Base-by-base conservation (phyloP, 2,797 vertebrate genomes). In the Uromys caudimaculatus region DNA sequence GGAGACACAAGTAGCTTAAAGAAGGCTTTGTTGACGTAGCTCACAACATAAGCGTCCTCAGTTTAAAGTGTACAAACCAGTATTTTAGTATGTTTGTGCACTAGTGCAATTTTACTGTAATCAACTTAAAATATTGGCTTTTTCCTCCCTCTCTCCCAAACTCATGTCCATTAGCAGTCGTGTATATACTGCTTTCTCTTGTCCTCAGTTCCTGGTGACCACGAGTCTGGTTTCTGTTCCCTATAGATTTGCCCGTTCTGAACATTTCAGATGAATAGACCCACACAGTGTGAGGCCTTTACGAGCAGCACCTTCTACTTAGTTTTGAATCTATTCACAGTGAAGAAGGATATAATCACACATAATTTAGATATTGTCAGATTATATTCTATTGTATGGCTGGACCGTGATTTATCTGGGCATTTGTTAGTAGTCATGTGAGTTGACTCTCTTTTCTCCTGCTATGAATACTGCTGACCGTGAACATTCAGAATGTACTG, bases 321-420 rank as follows among this genome's bases (percentile, higher is more conserved):
- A 82, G 52, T 62, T 93, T 93, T 91, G 62, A 47, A 12, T 58
- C 90, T 13, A 35, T 86, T 23, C 35, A 27, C 76, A 23, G 50
- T 79, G 62, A 85, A 35, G 67, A n/a, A 93, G 29, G 29, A 52
- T 9, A 24, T 27, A 32, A 64, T 9, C 67, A 17, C 16, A 73
- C 14, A 89, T 64, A 3, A 19, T 79, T 52, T 91, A 89, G 89
- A 85, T 78, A 85, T 81, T 69, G n/a, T 41, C 60, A 93, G 62
- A 12, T 88, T 84, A 23, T 84, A 64, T 76, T 69, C 58, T 27
- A n/a, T 17, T 90, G 17, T 83, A 50, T 56, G 47, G 7, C 32
- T 90, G n/a, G 60, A 3, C 78, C 35, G 1, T 3, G 2, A 27
- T 77, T 78, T 23, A 41, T 67, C 76, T 90, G 71, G 32, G 38